Conservation (phyloP, 2,888 invertebrate genomes). For the Rutpela maculata region DNA sequence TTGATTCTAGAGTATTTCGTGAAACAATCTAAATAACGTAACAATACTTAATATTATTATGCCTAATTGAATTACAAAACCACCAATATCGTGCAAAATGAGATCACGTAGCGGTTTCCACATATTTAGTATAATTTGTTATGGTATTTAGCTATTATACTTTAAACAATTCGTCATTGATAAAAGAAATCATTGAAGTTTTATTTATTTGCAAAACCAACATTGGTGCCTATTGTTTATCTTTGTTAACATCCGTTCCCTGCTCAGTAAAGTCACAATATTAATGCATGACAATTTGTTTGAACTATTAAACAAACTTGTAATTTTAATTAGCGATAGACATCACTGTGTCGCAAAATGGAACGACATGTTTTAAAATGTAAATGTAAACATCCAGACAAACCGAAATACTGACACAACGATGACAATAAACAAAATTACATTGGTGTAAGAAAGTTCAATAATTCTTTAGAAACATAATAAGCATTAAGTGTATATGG, state of each 20-base stretch:
- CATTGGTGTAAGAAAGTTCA: too few relatives aligned
- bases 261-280: not conserved
- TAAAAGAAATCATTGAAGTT: not conserved
- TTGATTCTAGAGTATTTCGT: not conserved
- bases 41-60: conserved; percentile 13
- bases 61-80: conserved; percentile 22
- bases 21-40: conserved; percentile 13
- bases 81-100: conserved; percentile 26
- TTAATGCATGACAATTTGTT: not conserved
- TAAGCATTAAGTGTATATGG: too few relatives aligned
- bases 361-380: not conserved
- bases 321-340: not conserved
- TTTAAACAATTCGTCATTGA: conserved; percentile 31
- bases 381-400: not conserved
- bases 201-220: conserved; percentile 9
- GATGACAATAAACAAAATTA: too few relatives aligned
- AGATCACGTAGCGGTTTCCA: conserved; percentile 26
- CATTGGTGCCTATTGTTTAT: conserved; percentile 11
- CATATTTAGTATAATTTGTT: conserved; percentile 21
- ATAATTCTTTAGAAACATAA: too few relatives aligned
- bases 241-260: not conserved
- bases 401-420: not conserved
- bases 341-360: not conserved
- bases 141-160: conserved; percentile 6
- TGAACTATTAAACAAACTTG: not conserved